Percentiles rank a stretch among this genome's conserved stretches.
phyloP scores from a whole-genome alignment of 2,797 vertebrate species.

The Microctenopoma stevenorrisi region DNA sequence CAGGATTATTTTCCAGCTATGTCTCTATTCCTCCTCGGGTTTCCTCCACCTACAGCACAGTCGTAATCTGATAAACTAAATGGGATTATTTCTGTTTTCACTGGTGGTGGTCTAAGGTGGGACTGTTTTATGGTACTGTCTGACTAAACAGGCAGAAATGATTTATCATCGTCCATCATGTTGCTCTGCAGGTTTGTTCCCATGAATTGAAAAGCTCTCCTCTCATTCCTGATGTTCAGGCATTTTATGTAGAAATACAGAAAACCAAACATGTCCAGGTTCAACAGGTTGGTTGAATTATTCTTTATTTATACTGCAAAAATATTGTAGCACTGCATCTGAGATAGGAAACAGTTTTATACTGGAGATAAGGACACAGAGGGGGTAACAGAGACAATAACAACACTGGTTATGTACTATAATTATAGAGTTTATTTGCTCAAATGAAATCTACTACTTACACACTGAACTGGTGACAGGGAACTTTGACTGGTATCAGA shows the following conservation, averaged over 20 bases:
- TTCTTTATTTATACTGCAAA: not conserved
- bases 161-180: not conserved
- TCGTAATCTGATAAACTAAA: slow-evolving; percentile 11
- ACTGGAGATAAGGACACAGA: too few species aligned
- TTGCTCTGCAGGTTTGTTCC: not conserved
- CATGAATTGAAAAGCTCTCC: not conserved
- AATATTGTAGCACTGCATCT: not conserved
- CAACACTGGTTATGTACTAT: not conserved
- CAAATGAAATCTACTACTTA: not conserved
- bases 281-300: not conserved
- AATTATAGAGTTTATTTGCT: not conserved
- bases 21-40: slow-evolving; percentile 9
- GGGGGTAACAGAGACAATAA: not conserved
- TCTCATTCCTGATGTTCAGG: not conserved
- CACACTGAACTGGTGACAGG: not conserved
- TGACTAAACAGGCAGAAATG: not conserved
- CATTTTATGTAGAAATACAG: not conserved
- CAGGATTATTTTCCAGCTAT: slow-evolving; percentile 5
- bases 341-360: not conserved
- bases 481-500: not conserved
- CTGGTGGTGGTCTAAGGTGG: not conserved
- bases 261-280: not conserved
- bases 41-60: slow-evolving; percentile 2
- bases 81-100: not conserved
- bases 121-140: not conserved